phyloP scores from a whole-genome alignment of 2,888 invertebrate species.

The Habroteleia sp. region DNA sequence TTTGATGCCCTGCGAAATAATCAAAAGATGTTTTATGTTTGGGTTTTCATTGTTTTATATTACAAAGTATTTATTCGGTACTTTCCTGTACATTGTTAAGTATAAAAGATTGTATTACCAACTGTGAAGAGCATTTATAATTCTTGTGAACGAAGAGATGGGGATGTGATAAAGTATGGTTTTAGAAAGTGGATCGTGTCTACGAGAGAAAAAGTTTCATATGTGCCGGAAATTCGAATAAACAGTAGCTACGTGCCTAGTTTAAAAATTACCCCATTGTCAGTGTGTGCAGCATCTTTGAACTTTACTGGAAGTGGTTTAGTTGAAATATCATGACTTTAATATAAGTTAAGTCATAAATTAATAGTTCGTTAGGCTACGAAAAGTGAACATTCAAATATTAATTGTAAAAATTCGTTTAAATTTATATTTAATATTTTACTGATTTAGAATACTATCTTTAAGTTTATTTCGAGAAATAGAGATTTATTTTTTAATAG shows the following conservation, averaged over 20 bases:
- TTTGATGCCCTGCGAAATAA: no score
- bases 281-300: constrained; percentile 42
- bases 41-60: constrained; percentile 2
- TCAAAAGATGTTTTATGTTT: not conserved
- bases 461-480: no score
- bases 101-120: constrained; percentile 41
- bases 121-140: constrained; percentile 34
- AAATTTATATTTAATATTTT: no score
- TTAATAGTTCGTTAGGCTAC: constrained; percentile 20
- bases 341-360: constrained; percentile 23
- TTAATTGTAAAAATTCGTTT: no score
- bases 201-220: constrained; percentile 50
- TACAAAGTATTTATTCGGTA: constrained; percentile 23
- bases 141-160: constrained; percentile 32
- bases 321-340: constrained; percentile 48
- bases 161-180: constrained; percentile 43
- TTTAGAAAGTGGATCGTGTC: constrained; percentile 42
- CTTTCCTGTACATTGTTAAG: constrained; percentile 44
- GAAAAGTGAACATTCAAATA: no score
- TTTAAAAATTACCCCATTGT: constrained; percentile 45
- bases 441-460: no score
- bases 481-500: no score
- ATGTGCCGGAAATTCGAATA: constrained; percentile 53
- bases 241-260: constrained; percentile 48
- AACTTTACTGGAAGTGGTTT: constrained; percentile 35